Percentiles rank a stretch among this genome's conserved stretches.
Evolutionary conservation across 2,113 vertebrate genomes (phyloP).

Genomic region (Patagioenas fasciata): DNA sequence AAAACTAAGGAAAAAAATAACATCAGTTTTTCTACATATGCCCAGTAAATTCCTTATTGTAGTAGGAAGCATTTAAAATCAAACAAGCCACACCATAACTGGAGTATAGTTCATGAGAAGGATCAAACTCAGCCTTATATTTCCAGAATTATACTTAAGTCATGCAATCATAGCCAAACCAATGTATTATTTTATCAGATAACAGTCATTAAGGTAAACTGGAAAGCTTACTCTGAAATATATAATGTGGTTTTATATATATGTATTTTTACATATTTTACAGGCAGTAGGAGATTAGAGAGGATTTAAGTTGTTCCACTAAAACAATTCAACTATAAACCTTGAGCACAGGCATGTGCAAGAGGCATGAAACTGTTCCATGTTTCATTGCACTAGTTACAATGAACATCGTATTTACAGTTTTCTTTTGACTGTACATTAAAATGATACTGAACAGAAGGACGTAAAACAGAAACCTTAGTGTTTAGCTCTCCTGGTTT

Average conservation of each 20-base stretch:
- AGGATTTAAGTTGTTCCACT: conserved; percentile 35
- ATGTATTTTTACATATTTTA: conserved; percentile 43
- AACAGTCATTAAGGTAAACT: conserved; percentile 25
- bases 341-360: background rate
- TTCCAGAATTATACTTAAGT: background rate
- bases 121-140: background rate
- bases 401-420: conserved; percentile 31
- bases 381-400: conserved; percentile 43
- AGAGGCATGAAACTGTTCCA: conserved; percentile 11
- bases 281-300: background rate
- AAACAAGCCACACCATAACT: background rate
- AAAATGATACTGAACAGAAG: conserved; percentile 62
- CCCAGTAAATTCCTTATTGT: background rate
- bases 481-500: conserved; percentile 7
- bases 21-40: background rate
- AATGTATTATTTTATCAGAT: conserved; percentile 25
- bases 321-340: conserved; percentile 24
- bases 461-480: conserved; percentile 49
- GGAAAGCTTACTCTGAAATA: conserved; percentile 10
- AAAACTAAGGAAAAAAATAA: background rate
- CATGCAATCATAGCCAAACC: background rate
- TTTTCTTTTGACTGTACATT: conserved; percentile 35
- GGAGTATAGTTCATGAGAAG: background rate
- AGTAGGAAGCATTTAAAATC: conserved; percentile 5
- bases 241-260: background rate